These are phyloP conservation scores for Malurus splendens DNA, from an alignment of 2,797 vertebrate species.

Conservation along the genomic window DNA sequence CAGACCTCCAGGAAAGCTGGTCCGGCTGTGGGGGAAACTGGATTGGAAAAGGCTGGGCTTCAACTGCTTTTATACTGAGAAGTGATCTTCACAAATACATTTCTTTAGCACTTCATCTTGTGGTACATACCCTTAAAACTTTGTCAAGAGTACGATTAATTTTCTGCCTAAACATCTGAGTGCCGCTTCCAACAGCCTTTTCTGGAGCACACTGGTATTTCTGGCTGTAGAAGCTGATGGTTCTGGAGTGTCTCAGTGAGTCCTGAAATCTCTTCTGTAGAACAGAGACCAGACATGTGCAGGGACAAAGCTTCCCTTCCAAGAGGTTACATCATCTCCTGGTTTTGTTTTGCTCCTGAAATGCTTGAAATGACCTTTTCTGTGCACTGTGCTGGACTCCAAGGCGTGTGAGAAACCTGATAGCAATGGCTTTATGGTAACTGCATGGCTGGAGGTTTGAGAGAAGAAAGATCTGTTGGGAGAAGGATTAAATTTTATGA, in stretches of 20 bases:
- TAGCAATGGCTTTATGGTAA: neutral
- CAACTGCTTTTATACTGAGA: neutral
- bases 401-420: neutral
- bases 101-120: neutral
- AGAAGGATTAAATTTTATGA: neutral
- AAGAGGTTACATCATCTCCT: neutral
- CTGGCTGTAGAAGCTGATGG: neutral
- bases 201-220: neutral
- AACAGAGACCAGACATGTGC: accelerated
- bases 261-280: neutral
- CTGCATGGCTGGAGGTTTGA: neutral
- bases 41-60: neutral
- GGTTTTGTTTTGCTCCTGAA: neutral
- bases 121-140: neutral
- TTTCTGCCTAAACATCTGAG: neutral
- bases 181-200: neutral
- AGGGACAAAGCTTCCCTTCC: neutral
- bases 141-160: neutral
- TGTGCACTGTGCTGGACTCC: neutral
- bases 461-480: neutral
- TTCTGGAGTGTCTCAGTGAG: neutral
- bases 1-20: neutral
- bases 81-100: neutral
- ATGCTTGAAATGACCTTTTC: neutral
- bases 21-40: accelerated